These are phyloP conservation scores for Naja naja DNA, from an alignment of 2,113 vertebrate species.

Conservation along the genomic window DNA sequence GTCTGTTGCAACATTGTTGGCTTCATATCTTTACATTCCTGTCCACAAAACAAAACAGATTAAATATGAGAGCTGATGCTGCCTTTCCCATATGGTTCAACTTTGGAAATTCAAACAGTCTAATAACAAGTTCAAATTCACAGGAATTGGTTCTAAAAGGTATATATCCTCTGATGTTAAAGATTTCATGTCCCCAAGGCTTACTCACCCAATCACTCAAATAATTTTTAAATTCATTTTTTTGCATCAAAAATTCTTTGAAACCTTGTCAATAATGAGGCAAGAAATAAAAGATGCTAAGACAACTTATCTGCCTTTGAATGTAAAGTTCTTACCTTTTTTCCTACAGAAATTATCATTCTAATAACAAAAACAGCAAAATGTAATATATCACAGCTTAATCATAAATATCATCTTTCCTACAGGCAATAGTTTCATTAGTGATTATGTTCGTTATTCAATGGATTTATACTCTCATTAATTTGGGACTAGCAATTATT, in stretches of 20 bases:
- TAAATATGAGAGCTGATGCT: not conserved
- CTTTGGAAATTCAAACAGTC: not conserved
- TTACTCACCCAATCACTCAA: not conserved
- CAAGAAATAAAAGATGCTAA: not conserved
- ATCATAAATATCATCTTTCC: not conserved
- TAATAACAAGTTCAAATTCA: not conserved
- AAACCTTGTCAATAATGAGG: not conserved
- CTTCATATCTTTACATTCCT: not conserved
- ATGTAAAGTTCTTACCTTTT: not conserved
- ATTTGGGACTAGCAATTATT: slow-evolving; percentile 78
- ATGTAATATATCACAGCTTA: not conserved
- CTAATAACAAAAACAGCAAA: not conserved
- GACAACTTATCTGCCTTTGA: not conserved
- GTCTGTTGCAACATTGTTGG: not conserved
- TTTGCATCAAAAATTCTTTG: not conserved
- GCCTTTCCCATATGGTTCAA: not conserved
- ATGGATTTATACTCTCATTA: slow-evolving; percentile 90
- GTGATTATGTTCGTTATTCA: slow-evolving; percentile 93
- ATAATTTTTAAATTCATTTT: not conserved
- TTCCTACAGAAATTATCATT: not conserved
- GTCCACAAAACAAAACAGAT: not conserved
- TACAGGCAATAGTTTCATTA: slow-evolving; percentile 82
- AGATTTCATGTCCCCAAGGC: not conserved
- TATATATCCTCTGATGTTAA: not conserved
- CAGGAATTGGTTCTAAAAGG: not conserved